A percentile compares a stretch with the other conserved stretches of the same genome.
These are phyloP conservation scores for Endomychus coccineus DNA, from an alignment of 2,888 invertebrate species.

Conservation along the genomic window DNA sequence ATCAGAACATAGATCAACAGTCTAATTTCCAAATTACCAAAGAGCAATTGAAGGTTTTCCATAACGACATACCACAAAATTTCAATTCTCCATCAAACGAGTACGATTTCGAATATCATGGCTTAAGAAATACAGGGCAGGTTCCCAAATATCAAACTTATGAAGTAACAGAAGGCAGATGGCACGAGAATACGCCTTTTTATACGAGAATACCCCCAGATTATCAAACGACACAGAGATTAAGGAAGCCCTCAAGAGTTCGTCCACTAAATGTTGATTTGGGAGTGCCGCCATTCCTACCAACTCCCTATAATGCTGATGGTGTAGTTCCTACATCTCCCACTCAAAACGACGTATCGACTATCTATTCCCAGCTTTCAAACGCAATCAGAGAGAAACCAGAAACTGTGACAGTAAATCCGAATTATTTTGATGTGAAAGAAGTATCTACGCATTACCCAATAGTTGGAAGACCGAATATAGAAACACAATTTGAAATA, in stretches of 20 bases:
- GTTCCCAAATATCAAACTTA: slow-evolving; percentile 34
- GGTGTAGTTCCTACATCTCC: slow-evolving; percentile 36
- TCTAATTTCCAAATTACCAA: slow-evolving; percentile 41
- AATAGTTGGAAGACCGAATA: slow-evolving; percentile 35
- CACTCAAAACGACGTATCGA: slow-evolving; percentile 39
- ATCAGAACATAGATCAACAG: slow-evolving; percentile 20
- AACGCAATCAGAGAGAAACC: slow-evolving; percentile 8
- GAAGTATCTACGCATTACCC: slow-evolving; percentile 44
- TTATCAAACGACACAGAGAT: slow-evolving; percentile 3
- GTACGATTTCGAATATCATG: slow-evolving; percentile 30
- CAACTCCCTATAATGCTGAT: slow-evolving; percentile 40
- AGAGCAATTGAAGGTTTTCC: slow-evolving; percentile 40
- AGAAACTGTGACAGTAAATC: slow-evolving; percentile 22
- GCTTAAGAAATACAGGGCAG: slow-evolving; percentile 16
- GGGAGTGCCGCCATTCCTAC: slow-evolving; percentile 35
- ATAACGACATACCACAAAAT: slow-evolving; percentile 32
- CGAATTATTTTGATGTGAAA: slow-evolving; percentile 37
- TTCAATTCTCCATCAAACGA: slow-evolving; percentile 26
- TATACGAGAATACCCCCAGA: background rate
- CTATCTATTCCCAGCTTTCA: slow-evolving; percentile 37
- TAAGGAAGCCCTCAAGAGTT: background rate
- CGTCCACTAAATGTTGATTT: slow-evolving; percentile 22
- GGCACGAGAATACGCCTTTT: slow-evolving; percentile 16
- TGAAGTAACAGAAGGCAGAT: slow-evolving; percentile 42
- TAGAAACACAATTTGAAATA: too few relatives aligned